Evolutionary conservation across 2,888 invertebrate genomes (phyloP).

Genomic region (Cyclophora albipunctata): DNA sequence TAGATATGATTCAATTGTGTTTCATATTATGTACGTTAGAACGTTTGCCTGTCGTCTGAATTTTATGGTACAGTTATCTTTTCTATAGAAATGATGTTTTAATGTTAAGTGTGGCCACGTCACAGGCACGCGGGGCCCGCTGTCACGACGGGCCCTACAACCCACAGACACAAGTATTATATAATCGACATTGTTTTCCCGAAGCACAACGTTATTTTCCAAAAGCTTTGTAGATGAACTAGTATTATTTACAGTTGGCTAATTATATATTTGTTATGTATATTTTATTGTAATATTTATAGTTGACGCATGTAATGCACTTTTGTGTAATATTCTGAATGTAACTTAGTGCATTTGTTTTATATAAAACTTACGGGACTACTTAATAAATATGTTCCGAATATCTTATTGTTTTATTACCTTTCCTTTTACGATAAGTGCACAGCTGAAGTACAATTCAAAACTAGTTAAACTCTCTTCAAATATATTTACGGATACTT

Average conservation of each 20-base stretch:
- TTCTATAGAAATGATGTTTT: too few species aligned
- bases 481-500: too few species aligned
- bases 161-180: too few species aligned
- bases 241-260: conserved; percentile 48
- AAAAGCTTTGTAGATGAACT: conserved; percentile 38
- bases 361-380: conserved; percentile 47
- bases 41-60: too few species aligned
- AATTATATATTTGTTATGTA: conserved; percentile 41
- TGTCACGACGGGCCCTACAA: too few species aligned
- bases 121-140: too few species aligned
- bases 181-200: too few species aligned
- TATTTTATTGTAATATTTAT: conserved; percentile 29
- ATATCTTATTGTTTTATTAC: conserved; percentile 19
- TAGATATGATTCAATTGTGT: background rate
- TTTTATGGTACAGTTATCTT: too few species aligned
- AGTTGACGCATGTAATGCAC: conserved; percentile 57
- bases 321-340: conserved; percentile 47
- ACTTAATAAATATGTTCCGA: conserved; percentile 52
- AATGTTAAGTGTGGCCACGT: too few species aligned
- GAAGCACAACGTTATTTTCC: conserved; percentile 25
- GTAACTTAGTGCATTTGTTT: conserved; percentile 54
- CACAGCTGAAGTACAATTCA: background rate
- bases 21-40: too few species aligned
- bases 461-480: too few species aligned
- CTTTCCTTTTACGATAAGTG: background rate